A percentile compares a stretch with the other conserved stretches of the same genome.
Evolutionary conservation across 2,888 invertebrate species (phyloP).

Genomic region (Loripinus fragilis): DNA sequence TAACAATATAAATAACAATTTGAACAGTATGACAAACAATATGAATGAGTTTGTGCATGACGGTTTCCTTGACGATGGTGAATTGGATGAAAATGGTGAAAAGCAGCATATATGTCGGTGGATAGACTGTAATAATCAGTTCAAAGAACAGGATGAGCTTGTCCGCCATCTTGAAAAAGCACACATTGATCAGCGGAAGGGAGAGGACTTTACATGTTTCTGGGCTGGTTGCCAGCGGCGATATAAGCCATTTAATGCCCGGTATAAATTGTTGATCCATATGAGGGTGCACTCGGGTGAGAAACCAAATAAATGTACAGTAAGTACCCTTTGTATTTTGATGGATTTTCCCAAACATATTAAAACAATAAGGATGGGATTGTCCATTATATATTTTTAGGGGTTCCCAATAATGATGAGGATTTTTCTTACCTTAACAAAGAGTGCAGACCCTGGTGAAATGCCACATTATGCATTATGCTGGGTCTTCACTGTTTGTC

Average conservation of each 20-base stretch:
- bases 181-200: conserved; percentile 83
- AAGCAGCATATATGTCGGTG: conserved; percentile 79
- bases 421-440: too few relatives aligned
- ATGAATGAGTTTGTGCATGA: conserved; percentile 49
- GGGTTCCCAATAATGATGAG: too few relatives aligned
- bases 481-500: too few relatives aligned
- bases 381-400: too few relatives aligned
- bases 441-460: too few relatives aligned
- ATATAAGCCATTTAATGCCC: conserved; percentile 82
- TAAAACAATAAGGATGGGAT: too few relatives aligned
- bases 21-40: conserved; percentile 57
- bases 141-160: conserved; percentile 80
- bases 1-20: conserved; percentile 63
- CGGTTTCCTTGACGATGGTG: conserved; percentile 56
- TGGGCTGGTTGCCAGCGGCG: conserved; percentile 82
- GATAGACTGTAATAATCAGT: conserved; percentile 81
- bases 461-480: too few relatives aligned
- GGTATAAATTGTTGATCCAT: conserved; percentile 83
- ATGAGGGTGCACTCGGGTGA: conserved; percentile 83
- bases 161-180: conserved; percentile 82
- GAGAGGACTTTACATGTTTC: conserved; percentile 83
- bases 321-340: conserved; percentile 74
- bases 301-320: conserved; percentile 83
- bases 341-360: too few relatives aligned
- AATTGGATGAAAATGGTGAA: conserved; percentile 75